Base-by-base conservation (phyloP, 2,888 invertebrate genomes). In the Parelbella ahira region DNA sequence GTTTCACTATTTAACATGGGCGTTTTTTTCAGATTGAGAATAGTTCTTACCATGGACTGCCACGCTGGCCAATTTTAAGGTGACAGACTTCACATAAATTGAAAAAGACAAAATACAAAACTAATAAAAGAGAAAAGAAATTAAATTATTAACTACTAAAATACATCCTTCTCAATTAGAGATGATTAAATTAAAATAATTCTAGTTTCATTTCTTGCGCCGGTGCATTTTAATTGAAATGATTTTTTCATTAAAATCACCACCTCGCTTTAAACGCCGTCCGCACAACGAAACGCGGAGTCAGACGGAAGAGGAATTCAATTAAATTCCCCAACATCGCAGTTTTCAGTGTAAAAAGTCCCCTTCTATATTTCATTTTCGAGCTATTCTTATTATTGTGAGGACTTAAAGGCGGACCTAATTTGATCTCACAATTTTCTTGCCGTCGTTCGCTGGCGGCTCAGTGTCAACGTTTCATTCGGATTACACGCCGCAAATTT, bases 361-460 rank as follows among this genome's bases (percentile, higher is more conserved):
- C 47, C 48, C 43, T 53, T 50, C 48, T 54, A 63, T 63, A 58
- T 65, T 69, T 71, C 60, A 73, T 71, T 68, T 70, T 63, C 60
- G 49, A 66, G 61, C 61, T 53, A 62, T 74, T 73, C 65, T 68
- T 75, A 72, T 76, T 76, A 74, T 75, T 70, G 68, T 62, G 61
- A 60, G 55, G 67, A 71, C 63, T 72, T 65, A 74, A 67, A 71
- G 63, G 68, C 56, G 62, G 57, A 73, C 74, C 74, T 81, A 80
- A 81, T 81, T 81, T 77, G 73, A 80, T 81, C 78, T 74, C 55
- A 75, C 79, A 80, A 82, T 81, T 78, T 78, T 77, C 74, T 72
- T 68, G 63, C 61, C 65, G 58, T 53, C 62, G 62, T 51, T 60
- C 61, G 68, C 72, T 69, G 54, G 70, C 61, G 68, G 79, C 79